Evolutionary conservation across 2,113 vertebrate species (phyloP), one percentile per base, ranked within the genome.

Genomic region (Percina caprodes): DNA sequence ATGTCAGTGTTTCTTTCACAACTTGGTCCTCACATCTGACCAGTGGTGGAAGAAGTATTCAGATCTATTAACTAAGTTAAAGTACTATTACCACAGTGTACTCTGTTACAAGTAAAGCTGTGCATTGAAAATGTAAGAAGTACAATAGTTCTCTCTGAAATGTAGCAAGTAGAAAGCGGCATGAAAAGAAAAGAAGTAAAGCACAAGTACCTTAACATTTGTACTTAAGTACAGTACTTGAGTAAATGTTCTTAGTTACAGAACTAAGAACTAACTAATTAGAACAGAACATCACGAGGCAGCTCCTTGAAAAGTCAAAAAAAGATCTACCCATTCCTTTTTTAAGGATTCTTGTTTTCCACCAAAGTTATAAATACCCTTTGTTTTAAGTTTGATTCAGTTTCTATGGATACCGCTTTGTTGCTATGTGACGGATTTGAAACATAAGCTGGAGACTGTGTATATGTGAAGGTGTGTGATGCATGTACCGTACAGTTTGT

Each of bases 371-470:
- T 77, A 92, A 86, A 92, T 89, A 91, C 26, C 80, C 59, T 87
- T 90, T 71, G 78, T 92, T 88, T 85, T 85, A 91, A 93, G 63
- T 92, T 92, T 87, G 77, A 85, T 82, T 81, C 77, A 13, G 92
- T 94, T 94, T 89, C 92, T 88, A 93, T 92, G 93, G 94, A 78
- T 77, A 93, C 92, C 51, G 33, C 30, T 78, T 84, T 86, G 91
- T 95, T 94, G 93, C 93, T 90, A 92, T 87, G 92, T 88, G 90
- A 94, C 87, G 4, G 82, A 77, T 70, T 67, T 60, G 77, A 82
- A 80, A 60, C 73, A 80, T 60, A 79, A 83, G 73, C 78, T 69
- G 74, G 63, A 65, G 74, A 66, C 67, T 59, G 48, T 70, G 46
- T 63, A 63, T 35, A 71, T 85, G 73, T 58, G 42, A 69, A 74